Conservation (phyloP, 2,888 invertebrate genomes). For the Lamellibrachia columna region DNA sequence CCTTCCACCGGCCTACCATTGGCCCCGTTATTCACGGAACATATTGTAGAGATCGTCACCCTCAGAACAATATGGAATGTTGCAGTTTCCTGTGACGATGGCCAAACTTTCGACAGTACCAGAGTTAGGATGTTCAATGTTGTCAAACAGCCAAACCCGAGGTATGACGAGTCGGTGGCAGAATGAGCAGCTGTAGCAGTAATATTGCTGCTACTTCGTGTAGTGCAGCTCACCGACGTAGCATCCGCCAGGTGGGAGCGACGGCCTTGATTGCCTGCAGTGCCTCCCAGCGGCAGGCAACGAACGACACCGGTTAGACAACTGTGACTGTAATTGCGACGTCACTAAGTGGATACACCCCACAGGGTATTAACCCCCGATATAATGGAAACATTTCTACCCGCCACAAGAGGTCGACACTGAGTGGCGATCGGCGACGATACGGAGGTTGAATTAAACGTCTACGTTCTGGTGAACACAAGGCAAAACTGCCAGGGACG, state of each 20-base stretch:
- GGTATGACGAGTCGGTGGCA: neutral
- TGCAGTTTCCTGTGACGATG: too few species aligned
- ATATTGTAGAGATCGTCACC: neutral
- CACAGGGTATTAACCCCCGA: neutral
- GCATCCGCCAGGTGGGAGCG: neutral
- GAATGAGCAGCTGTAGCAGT: neutral
- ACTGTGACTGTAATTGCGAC: neutral
- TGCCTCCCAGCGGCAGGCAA: neutral
- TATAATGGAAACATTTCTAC: too few species aligned
- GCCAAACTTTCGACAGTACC: too few species aligned
- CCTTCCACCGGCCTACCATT: neutral
- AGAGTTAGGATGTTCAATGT: too few species aligned
- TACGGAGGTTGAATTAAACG: neutral
- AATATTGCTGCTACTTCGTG: too few species aligned
- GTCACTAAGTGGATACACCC: neutral
- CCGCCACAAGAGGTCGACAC: too few species aligned
- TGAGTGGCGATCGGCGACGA: neutral
- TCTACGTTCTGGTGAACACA: neutral
- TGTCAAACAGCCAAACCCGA: neutral
- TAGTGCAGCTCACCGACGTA: neutral
- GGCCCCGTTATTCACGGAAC: neutral
- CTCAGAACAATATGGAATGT: neutral
- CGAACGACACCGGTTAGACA: slow-evolving; percentile 7
- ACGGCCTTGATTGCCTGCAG: neutral
- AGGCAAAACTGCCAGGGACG: too few species aligned